Conservation (phyloP, 2,113 vertebrate genomes). For the Maccullochella peelii region DNA sequence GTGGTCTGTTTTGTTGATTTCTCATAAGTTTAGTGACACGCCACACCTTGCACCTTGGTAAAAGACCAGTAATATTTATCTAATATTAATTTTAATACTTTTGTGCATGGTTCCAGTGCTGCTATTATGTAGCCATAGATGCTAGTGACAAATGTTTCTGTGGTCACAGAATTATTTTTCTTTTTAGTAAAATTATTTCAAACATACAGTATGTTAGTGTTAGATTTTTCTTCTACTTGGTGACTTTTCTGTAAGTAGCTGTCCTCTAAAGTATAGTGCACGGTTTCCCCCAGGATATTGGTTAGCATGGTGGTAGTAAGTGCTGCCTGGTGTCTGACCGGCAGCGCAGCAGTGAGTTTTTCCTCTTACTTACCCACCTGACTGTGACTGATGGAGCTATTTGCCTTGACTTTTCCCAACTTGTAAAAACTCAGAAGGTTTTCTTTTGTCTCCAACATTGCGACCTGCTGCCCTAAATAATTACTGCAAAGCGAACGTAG, state of each 20-base stretch:
- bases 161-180: background rate
- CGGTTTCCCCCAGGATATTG: background rate
- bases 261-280: background rate
- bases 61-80: background rate
- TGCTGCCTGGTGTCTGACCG: background rate
- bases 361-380: no score
- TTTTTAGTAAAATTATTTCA: background rate
- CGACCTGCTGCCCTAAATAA: no score
- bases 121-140: background rate
- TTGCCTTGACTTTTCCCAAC: background rate
- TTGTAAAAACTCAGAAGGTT: background rate
- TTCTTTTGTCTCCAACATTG: background rate
- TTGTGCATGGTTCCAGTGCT: background rate
- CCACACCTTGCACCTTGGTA: background rate
- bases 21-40: background rate
- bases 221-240: background rate
- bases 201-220: background rate
- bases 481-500: background rate
- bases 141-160: background rate
- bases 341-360: no score
- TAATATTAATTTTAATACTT: background rate
- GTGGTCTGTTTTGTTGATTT: background rate
- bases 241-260: no score
- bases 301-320: background rate
- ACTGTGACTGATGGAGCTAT: background rate